phyloP scores from a whole-genome alignment of 2,797 vertebrate genomes.

The Lepilemur septentrionalis region DNA sequence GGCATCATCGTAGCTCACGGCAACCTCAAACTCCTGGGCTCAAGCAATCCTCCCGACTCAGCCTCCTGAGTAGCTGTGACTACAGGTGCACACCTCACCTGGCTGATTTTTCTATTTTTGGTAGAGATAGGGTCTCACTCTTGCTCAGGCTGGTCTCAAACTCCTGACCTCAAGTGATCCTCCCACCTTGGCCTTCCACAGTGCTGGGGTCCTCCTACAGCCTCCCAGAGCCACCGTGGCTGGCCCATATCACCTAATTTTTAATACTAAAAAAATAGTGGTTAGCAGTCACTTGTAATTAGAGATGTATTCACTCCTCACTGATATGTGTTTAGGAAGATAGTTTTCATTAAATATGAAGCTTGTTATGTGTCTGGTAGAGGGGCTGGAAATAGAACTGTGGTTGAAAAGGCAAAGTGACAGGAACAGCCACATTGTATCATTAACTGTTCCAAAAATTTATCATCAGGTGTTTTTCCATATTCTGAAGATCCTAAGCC shows the following conservation, averaged over 20 bases:
- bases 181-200: background rate
- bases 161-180: background rate
- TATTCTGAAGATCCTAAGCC: constrained; percentile 45
- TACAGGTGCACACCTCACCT: background rate
- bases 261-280: background rate
- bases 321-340: background rate
- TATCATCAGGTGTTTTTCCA: constrained; percentile 52
- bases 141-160: background rate
- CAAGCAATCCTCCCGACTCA: background rate
- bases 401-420: constrained; percentile 63
- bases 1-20: background rate
- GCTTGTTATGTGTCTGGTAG: background rate
- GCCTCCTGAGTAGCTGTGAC: background rate
- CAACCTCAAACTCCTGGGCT: background rate
- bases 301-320: background rate
- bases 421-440: constrained; percentile 34
- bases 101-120: background rate
- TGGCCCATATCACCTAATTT: background rate
- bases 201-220: background rate
- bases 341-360: constrained; percentile 1
- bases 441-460: constrained; percentile 49
- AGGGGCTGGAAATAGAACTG: background rate
- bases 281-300: background rate
- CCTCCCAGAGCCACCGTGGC: too few relatives aligned
- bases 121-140: background rate